Evolutionary conservation across 2,888 invertebrate genomes (phyloP), one percentile per base, ranked within the genome.

Genomic region (Leucoma salicis): DNA sequence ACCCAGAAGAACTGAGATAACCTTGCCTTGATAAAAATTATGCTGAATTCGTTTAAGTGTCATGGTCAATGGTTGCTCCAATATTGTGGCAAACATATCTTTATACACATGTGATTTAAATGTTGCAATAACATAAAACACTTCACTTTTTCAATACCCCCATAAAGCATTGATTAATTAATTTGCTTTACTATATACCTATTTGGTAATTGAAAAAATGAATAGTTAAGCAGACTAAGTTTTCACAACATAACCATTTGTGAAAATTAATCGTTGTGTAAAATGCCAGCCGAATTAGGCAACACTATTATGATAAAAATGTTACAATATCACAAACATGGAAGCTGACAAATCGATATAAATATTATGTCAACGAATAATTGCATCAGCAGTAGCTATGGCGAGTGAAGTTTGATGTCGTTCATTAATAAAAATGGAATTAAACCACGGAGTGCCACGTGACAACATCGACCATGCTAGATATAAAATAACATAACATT

Each of bases 391-490:
- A 44, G 43, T 52, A 36, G 41, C 40, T 44, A 35, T 55, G 55
- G 49, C 34, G 38, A 41, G 49, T 53, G 31, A 60, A 39, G 37
- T 35, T 46, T 39, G 36, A 35, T 33, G 43, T 45, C 38, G 44
- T 59, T 41, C 53, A 43, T 28, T 36, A 38, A 39, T 39, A 39
- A 40, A 38, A 44, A 35, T 14, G 35, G 42, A 42, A 34, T 48
- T 21, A 34, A 55, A 55, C 40, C 59, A 28, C 21, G 15, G 24
- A 38, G 46, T 45, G 46, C 39, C 21, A 55, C 58, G 51, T 47
- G 51, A 62, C 60, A 56, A 62, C 51, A 53, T 34, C 43, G 41
- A 56, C 37, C 62, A 62, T 60, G 59, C 62, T 50, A 24, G 42
- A 41, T 39, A 43, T 29, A 47, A 37, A 41, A n/a, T 18, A n/a